Evolutionary conservation across 2,888 invertebrate species (phyloP).

Genomic region (Stratiomys singularior): DNA sequence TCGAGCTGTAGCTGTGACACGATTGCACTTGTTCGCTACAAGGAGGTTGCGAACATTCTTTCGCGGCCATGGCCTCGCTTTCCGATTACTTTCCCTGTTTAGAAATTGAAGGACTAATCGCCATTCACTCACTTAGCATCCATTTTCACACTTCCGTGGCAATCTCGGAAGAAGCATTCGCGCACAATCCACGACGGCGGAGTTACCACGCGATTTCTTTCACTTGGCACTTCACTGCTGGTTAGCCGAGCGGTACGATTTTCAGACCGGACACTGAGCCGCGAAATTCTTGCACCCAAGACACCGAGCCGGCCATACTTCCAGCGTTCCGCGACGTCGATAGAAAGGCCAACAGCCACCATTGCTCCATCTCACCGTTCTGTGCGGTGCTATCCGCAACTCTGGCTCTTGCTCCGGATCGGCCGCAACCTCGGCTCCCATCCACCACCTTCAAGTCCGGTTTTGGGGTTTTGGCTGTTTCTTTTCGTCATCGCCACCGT

Average conservation of each 20-base stretch:
- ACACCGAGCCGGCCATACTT: slow-evolving; percentile 24
- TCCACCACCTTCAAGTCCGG: slow-evolving; percentile 43
- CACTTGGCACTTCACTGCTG: neutral
- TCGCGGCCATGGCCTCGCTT: neutral
- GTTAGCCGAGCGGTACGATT: neutral
- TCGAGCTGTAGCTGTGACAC: slow-evolving; percentile 26
- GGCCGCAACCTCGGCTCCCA: slow-evolving; percentile 4
- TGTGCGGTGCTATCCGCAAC: neutral
- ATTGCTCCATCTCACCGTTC: slow-evolving; percentile 1
- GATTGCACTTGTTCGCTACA: slow-evolving; percentile 36
- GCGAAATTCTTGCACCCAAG: neutral
- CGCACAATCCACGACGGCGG: neutral
- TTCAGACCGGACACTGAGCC: neutral
- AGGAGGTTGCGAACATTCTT: neutral
- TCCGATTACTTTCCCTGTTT: neutral
- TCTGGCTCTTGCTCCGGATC: neutral
- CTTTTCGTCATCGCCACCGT: slow-evolving; percentile 19
- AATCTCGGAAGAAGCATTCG: neutral
- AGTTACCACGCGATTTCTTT: neutral
- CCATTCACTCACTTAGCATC: neutral
- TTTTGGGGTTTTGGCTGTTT: slow-evolving; percentile 35
- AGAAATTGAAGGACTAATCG: neutral
- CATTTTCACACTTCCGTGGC: neutral
- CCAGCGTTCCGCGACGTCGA: slow-evolving; percentile 37
- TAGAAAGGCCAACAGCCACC: slow-evolving; percentile 24